Conservation (phyloP, 2,113 vertebrate species). For the Leuciscus idus region DNA sequence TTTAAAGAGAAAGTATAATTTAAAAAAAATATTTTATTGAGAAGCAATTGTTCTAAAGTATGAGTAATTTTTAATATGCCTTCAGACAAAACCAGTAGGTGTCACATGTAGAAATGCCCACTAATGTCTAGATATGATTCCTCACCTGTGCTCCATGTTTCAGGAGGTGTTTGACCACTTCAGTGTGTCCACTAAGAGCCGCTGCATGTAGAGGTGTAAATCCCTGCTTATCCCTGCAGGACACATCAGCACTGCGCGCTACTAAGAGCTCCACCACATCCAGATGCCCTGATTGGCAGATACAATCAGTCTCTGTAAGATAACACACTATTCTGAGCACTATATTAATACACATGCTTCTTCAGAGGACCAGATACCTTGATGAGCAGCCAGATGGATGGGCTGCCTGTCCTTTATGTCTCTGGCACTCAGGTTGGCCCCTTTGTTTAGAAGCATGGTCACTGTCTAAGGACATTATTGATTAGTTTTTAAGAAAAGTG, state of each 20-base stretch:
- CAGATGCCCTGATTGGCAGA: conserved; percentile 81
- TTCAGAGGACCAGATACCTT: conserved; percentile 74
- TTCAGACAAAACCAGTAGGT: too few species aligned
- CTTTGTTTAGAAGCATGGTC: conserved; percentile 88
- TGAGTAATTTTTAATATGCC: too few species aligned
- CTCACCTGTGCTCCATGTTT: conserved; percentile 87
- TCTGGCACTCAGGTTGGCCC: conserved; percentile 84
- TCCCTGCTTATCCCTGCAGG: conserved; percentile 89
- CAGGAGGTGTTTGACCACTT: conserved; percentile 87
- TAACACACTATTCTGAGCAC: neutral
- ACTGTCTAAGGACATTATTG: conserved; percentile 81
- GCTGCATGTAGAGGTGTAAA: conserved; percentile 93
- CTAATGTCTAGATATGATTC: neutral
- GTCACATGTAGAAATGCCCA: too few species aligned
- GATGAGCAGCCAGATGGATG: conserved; percentile 92
- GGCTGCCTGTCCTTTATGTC: conserved; percentile 94
- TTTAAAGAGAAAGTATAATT: neutral
- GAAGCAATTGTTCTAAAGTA: neutral
- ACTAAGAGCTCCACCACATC: conserved; percentile 92
- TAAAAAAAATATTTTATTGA: neutral
- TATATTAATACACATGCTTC: neutral
- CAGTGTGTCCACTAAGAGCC: conserved; percentile 87
- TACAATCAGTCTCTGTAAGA: conserved; percentile 29
- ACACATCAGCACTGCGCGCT: conserved; percentile 83
- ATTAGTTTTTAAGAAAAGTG: neutral